phyloP scores from a whole-genome alignment of 2,888 invertebrate genomes.

The Eristalinus sepulchralis region DNA sequence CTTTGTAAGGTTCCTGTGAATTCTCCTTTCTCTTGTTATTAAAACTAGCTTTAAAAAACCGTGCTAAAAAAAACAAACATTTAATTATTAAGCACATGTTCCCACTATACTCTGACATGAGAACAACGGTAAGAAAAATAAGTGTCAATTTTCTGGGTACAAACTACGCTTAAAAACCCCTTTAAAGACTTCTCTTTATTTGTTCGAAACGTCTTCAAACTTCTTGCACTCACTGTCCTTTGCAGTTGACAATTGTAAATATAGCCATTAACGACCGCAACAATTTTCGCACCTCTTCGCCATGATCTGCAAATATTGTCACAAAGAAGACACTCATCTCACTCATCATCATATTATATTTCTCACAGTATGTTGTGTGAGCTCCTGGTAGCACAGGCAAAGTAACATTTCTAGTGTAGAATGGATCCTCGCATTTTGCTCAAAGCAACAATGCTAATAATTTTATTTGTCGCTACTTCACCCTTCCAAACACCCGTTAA shows the following conservation, averaged over 20 bases:
- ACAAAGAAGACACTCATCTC: background rate
- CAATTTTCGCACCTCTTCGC: background rate
- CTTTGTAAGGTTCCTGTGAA: too few species aligned
- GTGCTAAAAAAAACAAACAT: too few species aligned
- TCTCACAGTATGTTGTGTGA: background rate
- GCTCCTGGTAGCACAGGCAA: background rate
- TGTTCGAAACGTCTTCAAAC: too few species aligned
- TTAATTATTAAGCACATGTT: too few species aligned
- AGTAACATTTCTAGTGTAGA: background rate
- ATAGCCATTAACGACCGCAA: background rate
- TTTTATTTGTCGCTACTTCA: background rate
- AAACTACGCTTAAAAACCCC: too few species aligned
- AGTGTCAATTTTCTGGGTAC: too few species aligned
- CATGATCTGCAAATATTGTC: background rate
- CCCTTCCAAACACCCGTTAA: background rate
- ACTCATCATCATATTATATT: background rate
- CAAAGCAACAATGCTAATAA: background rate
- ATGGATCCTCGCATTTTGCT: background rate
- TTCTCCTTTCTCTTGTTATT: too few species aligned
- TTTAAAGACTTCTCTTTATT: too few species aligned
- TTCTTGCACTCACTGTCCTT: background rate
- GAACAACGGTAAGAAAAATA: too few species aligned
- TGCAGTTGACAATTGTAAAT: background rate
- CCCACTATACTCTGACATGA: too few species aligned
- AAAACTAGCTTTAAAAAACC: too few species aligned